These are phyloP conservation scores for Dendropsophus ebraccatus DNA, from an alignment of 2,113 vertebrate species.

Conservation along the genomic window DNA sequence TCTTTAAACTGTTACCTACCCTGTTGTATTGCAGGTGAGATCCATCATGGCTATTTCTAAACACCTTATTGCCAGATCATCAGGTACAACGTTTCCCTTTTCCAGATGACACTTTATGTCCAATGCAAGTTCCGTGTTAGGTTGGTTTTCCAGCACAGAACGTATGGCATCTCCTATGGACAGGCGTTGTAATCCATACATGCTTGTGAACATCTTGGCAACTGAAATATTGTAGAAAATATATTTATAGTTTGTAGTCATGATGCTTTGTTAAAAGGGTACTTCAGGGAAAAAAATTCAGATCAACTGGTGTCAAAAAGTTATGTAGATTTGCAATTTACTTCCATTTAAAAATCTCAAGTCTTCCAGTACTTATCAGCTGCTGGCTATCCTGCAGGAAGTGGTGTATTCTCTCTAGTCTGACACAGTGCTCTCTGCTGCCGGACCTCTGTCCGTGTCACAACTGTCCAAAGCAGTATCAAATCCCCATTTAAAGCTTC, in stretches of 20 bases:
- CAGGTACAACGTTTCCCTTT: constrained; percentile 80
- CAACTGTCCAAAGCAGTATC: too few species aligned
- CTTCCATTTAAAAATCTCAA: too few species aligned
- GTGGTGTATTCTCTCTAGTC: too few species aligned
- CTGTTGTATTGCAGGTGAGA: constrained; percentile 71
- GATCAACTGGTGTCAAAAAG: too few species aligned
- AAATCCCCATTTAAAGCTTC: too few species aligned
- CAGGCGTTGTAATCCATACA: constrained; percentile 80
- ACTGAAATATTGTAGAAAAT: constrained; percentile 78
- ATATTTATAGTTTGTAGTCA: background rate
- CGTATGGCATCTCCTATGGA: constrained; percentile 82
- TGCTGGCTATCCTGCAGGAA: too few species aligned
- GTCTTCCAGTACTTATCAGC: too few species aligned
- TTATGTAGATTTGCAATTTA: too few species aligned
- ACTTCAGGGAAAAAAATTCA: too few species aligned
- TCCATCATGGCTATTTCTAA: constrained; percentile 84
- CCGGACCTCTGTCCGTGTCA: too few species aligned
- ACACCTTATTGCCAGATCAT: constrained; percentile 85
- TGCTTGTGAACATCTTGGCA: constrained; percentile 78
- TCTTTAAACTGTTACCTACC: constrained; percentile 65
- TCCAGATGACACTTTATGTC: constrained; percentile 77
- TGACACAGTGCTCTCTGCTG: too few species aligned
- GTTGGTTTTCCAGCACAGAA: constrained; percentile 72
- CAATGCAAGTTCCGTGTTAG: constrained; percentile 75
- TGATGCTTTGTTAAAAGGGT: background rate